These are phyloP conservation scores for Molanna angustata DNA, from an alignment of 2,888 invertebrate species.

Conservation along the genomic window DNA sequence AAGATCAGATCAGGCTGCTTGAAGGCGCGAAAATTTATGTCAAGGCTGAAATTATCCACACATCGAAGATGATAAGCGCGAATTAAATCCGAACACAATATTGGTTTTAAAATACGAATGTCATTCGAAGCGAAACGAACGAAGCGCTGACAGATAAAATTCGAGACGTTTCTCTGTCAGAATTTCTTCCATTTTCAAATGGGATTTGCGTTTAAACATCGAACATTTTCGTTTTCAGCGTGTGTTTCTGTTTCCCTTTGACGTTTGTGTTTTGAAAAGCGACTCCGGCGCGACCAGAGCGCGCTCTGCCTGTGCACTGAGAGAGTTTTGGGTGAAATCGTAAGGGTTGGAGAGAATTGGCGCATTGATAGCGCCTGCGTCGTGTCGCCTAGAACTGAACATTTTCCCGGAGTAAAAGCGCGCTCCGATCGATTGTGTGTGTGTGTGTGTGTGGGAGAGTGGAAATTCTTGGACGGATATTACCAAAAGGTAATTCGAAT, in stretches of 20 bases:
- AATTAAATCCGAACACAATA: slow-evolving; percentile 1
- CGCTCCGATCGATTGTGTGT: slow-evolving; percentile 25
- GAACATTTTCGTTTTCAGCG: too few relatives aligned
- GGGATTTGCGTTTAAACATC: too few relatives aligned
- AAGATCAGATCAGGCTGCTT: slow-evolving; percentile 26
- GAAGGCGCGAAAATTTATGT: slow-evolving; percentile 34
- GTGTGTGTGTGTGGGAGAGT: slow-evolving; percentile 21
- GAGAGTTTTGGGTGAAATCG: slow-evolving; percentile 35
- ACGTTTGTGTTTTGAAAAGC: too few relatives aligned
- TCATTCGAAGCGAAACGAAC: too few relatives aligned
- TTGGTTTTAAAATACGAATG: too few relatives aligned
- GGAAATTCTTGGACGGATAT: neutral
- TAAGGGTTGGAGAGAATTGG: slow-evolving; percentile 30
- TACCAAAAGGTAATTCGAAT: neutral
- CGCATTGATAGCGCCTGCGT: slow-evolving; percentile 31
- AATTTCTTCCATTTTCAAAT: too few relatives aligned
- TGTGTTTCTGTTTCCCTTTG: too few relatives aligned
- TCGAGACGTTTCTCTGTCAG: too few relatives aligned
- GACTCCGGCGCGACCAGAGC: slow-evolving; percentile 21
- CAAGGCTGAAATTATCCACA: slow-evolving; percentile 24
- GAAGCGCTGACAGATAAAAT: too few relatives aligned
- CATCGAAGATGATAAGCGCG: slow-evolving; percentile 9
- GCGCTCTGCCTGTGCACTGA: slow-evolving; percentile 32
- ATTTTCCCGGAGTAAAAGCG: slow-evolving; percentile 19
- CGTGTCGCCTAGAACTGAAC: neutral